Evolutionary conservation across 2,113 vertebrate species (phyloP), one percentile per base, ranked within the genome.

Genomic region (Myotis brandtii): DNA sequence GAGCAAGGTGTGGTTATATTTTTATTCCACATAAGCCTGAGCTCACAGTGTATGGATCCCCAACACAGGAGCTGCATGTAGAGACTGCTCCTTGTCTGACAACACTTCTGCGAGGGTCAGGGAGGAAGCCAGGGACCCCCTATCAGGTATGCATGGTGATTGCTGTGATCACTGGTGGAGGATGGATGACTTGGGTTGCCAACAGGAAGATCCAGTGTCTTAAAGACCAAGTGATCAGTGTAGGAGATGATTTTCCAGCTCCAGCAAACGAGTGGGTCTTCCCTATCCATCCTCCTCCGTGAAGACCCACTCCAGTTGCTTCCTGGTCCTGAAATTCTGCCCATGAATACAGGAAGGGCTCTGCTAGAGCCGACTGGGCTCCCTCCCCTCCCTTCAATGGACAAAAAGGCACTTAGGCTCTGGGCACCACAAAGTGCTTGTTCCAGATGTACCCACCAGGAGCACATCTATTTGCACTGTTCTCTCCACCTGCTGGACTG

Each of bases 91-190:
- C 27, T 70, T 9, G 18, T 23, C 40, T 21, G 52, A 59, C 21
- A 16, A 46, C 10, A 0, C 40, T 0, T 6, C 27, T 9, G 23
- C 66, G 69, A 18, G 59, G 37, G 23, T 8, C n/a, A 27, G 13
- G 6, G n/a, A 14, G n/a, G 43, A 30, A 9, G 34, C 32, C 25
- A 14, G 34, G 70, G 13, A 12, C 4, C 30, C 32, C 10, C 7
- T 9, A 0, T 30, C 30, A 37, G 8, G 37, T 21, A 6, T 14
- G 2, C 0, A 0, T 1, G 11, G 17, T n/a, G 62, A 46, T 18
- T n/a, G 7, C 8, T 27, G 50, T 62, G 43, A 48, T 52, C 56
- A 27, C 0, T 62, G 62, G 14, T 32, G 16, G 59, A 76, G 17
- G 37, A n/a, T 46, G 46, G 27, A 30, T 52, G 59, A 46, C 54